Evolutionary conservation across 2,797 vertebrate species (phyloP).

Genomic region (Molossus molossus): DNA sequence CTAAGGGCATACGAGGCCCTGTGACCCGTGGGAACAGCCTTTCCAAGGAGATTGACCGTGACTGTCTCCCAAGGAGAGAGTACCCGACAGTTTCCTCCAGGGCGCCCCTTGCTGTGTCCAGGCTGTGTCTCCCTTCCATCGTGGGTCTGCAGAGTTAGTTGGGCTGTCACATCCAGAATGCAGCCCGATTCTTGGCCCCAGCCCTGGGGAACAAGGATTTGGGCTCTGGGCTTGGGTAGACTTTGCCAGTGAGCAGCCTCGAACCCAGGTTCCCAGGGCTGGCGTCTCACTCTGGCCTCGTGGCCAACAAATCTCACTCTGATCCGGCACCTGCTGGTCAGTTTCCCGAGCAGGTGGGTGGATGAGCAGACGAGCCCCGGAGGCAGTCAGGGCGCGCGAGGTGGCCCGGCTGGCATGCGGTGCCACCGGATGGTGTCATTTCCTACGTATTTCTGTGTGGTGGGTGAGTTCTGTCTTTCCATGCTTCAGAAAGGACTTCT

Average conservation of each 20-base stretch:
- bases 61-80: background rate
- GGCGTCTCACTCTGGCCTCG: background rate
- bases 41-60: background rate
- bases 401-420: background rate
- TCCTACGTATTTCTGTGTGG: background rate
- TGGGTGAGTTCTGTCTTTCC: background rate
- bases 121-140: background rate
- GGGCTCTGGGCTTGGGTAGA: background rate
- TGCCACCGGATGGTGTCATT: background rate
- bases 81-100: background rate
- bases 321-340: background rate
- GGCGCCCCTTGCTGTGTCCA: background rate
- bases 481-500: background rate
- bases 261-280: background rate
- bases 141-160: background rate
- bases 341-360: background rate
- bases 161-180: background rate
- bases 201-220: background rate
- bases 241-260: background rate
- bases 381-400: rapidly evolving
- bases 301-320: background rate
- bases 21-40: background rate
- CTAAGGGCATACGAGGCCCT: background rate
- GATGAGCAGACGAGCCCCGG: too few species aligned
- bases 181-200: background rate